Percentiles rank a stretch among this genome's conserved stretches.
These are phyloP conservation scores for Mus spicilegus DNA, from an alignment of 2,113 vertebrate species.

Conservation along the genomic window DNA sequence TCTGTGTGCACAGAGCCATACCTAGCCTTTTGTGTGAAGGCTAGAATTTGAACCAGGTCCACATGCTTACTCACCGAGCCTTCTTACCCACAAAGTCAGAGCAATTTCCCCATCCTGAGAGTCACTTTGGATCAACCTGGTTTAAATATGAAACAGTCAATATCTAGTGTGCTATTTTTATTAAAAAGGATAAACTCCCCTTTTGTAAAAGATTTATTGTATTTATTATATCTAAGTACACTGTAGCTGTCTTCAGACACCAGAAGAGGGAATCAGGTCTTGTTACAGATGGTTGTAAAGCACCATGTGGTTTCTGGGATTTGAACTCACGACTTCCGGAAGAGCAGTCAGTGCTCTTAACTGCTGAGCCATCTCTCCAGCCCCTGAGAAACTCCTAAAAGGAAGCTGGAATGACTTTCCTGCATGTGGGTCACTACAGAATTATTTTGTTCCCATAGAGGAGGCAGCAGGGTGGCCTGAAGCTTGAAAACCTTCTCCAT, in stretches of 20 bases:
- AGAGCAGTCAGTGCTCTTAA: no score
- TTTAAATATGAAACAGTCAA: neutral
- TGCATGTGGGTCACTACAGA: neutral
- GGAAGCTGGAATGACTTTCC: neutral
- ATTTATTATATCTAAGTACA: no score
- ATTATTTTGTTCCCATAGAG: neutral
- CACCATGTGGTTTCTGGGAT: no score
- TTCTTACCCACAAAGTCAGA: neutral
- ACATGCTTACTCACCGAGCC: fast-evolving
- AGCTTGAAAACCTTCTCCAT: no score
- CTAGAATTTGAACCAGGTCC: neutral
- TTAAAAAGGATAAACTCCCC: no score
- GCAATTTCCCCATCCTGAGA: neutral
- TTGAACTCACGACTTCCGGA: no score
- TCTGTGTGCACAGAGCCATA: neutral
- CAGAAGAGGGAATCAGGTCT: no score
- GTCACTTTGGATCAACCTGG: neutral
- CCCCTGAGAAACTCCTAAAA: neutral
- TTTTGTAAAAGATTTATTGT: no score
- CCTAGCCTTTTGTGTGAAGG: neutral
- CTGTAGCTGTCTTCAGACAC: no score
- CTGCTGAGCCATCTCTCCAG: no score
- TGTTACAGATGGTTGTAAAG: no score
- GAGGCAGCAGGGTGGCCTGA: neutral
- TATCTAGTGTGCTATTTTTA: neutral